Conservation (phyloP, 2,113 vertebrate species). For the Ivindomyrus marchei region DNA sequence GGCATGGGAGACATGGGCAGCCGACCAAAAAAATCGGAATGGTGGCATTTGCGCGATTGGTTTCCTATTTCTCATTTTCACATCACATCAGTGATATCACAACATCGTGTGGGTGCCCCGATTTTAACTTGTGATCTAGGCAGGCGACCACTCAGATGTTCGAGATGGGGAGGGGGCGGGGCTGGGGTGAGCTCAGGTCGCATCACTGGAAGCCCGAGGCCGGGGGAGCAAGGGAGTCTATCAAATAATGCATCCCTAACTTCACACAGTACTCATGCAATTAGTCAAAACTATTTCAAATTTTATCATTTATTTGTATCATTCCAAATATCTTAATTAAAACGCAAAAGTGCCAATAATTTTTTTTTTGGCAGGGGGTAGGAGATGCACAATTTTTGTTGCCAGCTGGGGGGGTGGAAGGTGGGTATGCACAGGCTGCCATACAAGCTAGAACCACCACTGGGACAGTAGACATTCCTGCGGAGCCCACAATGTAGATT, state of each 20-base stretch:
- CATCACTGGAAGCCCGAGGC: background rate
- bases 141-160: background rate
- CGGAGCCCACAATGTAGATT: conserved; percentile 16
- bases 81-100: background rate
- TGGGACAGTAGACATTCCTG: background rate
- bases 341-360: background rate
- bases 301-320: background rate
- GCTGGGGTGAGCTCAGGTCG: background rate
- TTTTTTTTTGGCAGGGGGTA: background rate
- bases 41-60: background rate
- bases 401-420: background rate
- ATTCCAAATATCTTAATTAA: background rate
- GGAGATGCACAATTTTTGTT: background rate
- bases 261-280: background rate
- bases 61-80: background rate
- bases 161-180: background rate
- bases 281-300: background rate
- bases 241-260: background rate
- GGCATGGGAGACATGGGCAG: background rate
- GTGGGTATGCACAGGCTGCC: background rate
- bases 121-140: background rate
- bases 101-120: background rate
- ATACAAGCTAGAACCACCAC: background rate
- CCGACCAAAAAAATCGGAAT: background rate
- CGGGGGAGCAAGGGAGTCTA: background rate